Evolutionary conservation across 1,140 invertebrate species (phyloP).

Genomic region (Zelostemma sp.): DNA sequence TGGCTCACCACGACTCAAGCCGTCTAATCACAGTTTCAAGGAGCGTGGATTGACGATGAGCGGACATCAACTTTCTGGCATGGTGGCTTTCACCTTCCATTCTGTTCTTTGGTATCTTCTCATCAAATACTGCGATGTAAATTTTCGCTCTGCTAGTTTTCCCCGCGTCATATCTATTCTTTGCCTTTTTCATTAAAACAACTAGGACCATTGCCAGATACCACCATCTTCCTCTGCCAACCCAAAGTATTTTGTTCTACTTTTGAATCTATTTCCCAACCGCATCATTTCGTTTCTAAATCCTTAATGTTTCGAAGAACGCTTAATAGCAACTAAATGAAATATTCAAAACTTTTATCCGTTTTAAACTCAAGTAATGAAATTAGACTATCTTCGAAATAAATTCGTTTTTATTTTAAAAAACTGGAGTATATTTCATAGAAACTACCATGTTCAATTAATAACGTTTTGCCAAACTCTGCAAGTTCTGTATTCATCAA

Average conservation of each 20-base stretch:
- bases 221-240: conserved; percentile 22
- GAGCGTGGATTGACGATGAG: conserved; percentile 55
- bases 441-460: no score
- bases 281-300: not conserved
- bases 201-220: conserved; percentile 17
- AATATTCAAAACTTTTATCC: not conserved
- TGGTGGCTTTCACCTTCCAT: conserved; percentile 11
- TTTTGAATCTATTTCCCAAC: not conserved
- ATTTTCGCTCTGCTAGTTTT: conserved; percentile 27
- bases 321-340: not conserved
- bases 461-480: no score
- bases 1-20: conserved; percentile 42
- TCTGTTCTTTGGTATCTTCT: conserved; percentile 18
- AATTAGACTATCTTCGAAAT: not conserved
- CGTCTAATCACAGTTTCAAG: conserved; percentile 36
- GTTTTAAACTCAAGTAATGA: not conserved
- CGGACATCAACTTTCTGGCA: conserved; percentile 40
- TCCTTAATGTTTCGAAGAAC: not conserved
- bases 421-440: no score
- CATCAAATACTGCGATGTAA: conserved; percentile 19
- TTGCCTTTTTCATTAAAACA: conserved; percentile 24
- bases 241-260: conserved; percentile 24
- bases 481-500: no score
- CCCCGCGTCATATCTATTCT: conserved; percentile 20
- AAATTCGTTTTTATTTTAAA: no score